These are phyloP conservation scores for Astyanax mexicanus DNA, from an alignment of 2,797 vertebrate species.

Conservation along the genomic window DNA sequence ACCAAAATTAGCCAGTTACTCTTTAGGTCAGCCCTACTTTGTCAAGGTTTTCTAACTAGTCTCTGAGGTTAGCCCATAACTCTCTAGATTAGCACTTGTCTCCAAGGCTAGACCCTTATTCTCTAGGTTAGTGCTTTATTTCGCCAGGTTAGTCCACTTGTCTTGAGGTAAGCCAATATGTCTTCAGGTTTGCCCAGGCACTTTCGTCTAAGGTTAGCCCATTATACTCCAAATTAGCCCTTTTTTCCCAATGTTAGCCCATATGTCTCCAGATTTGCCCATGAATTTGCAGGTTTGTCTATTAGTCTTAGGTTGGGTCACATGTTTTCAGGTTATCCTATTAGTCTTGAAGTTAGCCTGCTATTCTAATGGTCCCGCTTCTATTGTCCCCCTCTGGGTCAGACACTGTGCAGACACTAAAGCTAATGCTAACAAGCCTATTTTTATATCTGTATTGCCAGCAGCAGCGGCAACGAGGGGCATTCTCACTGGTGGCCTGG, in stretches of 20 bases:
- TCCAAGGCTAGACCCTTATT: not conserved
- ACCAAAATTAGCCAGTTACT: not conserved
- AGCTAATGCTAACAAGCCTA: constrained; percentile 52
- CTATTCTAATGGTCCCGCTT: not conserved
- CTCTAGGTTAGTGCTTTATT: not conserved
- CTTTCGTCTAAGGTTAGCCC: too few species aligned
- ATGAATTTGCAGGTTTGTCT: not conserved
- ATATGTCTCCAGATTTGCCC: not conserved
- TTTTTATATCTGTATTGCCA: constrained; percentile 50
- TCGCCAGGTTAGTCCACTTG: too few species aligned
- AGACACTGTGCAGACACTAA: constrained; percentile 26
- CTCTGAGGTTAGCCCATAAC: too few species aligned
- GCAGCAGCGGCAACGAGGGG: constrained; percentile 11
- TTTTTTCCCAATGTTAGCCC: not conserved
- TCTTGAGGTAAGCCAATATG: too few species aligned
- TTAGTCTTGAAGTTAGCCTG: not conserved
- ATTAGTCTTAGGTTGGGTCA: too few species aligned
- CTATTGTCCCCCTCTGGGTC: constrained; percentile 26
- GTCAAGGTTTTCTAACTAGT: too few species aligned
- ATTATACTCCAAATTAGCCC: not conserved
- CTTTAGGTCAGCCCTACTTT: not conserved
- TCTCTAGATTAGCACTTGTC: too few species aligned
- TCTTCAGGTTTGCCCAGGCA: too few species aligned
- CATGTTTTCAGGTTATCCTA: not conserved
- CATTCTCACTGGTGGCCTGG: constrained; percentile 33